These are phyloP conservation scores for Ptilonorhynchus violaceus DNA, from an alignment of 2,113 vertebrate species.

Conservation along the genomic window DNA sequence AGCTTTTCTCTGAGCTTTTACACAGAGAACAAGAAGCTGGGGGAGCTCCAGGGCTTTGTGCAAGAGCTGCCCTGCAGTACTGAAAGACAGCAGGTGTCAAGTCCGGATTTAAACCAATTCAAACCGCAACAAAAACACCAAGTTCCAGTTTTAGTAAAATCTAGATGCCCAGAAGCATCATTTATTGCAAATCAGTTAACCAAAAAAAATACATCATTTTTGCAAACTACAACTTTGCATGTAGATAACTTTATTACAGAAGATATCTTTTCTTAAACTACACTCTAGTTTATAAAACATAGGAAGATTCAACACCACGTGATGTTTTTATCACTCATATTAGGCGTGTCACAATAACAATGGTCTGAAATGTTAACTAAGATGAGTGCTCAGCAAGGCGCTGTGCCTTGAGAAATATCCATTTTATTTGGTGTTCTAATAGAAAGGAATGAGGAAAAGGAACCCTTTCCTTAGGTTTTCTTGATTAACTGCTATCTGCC, in stretches of 20 bases:
- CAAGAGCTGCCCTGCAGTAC: not conserved
- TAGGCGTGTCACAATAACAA: conserved; percentile 24
- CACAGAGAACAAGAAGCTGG: not conserved
- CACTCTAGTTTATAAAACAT: conserved; percentile 80
- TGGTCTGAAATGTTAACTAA: conserved; percentile 25
- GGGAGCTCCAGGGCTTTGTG: not conserved
- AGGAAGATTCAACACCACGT: conserved; percentile 67
- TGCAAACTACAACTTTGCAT: conserved; percentile 80
- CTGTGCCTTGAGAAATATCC: conserved; percentile 64
- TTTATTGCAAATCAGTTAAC: conserved; percentile 91
- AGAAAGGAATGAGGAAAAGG: conserved; percentile 49
- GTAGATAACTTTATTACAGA: conserved; percentile 76
- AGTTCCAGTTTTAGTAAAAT: conserved; percentile 61
- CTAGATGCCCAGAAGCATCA: conserved; percentile 66
- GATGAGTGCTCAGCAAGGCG: conserved; percentile 58
- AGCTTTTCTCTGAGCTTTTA: not conserved
- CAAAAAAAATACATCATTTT: conserved; percentile 80
- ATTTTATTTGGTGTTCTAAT: conserved; percentile 72
- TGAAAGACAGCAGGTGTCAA: not conserved
- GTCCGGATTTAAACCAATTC: not conserved
- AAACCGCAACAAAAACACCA: not conserved
- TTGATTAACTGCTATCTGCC: not conserved
- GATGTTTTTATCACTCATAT: conserved; percentile 64
- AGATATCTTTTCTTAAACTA: conserved; percentile 78
- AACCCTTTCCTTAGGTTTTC: conserved; percentile 28